phyloP scores from a whole-genome alignment of 2,797 vertebrate genomes.

The Limnodromus scolopaceus region DNA sequence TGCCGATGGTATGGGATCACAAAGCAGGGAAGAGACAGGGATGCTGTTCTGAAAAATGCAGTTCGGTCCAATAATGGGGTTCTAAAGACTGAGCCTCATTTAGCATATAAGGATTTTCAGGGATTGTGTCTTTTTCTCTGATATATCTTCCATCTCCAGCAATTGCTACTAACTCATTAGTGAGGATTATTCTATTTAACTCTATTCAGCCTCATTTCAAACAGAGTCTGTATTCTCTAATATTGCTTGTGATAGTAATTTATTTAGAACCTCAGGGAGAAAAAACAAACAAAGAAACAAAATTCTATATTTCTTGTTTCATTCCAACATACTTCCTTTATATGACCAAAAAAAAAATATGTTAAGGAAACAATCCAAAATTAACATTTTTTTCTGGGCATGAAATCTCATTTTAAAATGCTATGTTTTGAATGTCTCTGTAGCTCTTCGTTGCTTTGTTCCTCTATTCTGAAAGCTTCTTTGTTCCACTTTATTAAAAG shows the following conservation, averaged over 20 bases:
- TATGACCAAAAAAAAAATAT: not conserved
- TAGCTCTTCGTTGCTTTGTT: not conserved
- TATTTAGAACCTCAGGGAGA: not conserved
- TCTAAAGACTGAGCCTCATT: not conserved
- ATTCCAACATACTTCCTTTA: not conserved
- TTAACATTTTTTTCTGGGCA: not conserved
- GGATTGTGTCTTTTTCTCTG: not conserved
- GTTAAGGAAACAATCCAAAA: not conserved
- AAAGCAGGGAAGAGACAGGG: not conserved
- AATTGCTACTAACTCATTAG: not conserved
- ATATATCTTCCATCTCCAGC: not conserved
- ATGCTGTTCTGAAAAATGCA: not conserved
- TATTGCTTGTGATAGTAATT: not conserved
- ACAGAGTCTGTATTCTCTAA: not conserved
- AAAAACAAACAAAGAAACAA: not conserved
- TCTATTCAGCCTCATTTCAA: not conserved
- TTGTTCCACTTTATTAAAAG: constrained; percentile 9
- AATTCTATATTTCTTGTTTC: not conserved
- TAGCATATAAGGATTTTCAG: accelerated
- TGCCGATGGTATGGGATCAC: not conserved
- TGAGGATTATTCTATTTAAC: not conserved
- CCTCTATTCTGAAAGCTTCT: not conserved
- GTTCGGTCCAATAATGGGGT: not conserved
- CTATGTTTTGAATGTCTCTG: not conserved
- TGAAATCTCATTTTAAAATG: constrained; percentile 28